Evolutionary conservation across 2,797 vertebrate genomes (phyloP), one percentile per base, ranked within the genome.

Genomic region (Tiaroga cobitis): DNA sequence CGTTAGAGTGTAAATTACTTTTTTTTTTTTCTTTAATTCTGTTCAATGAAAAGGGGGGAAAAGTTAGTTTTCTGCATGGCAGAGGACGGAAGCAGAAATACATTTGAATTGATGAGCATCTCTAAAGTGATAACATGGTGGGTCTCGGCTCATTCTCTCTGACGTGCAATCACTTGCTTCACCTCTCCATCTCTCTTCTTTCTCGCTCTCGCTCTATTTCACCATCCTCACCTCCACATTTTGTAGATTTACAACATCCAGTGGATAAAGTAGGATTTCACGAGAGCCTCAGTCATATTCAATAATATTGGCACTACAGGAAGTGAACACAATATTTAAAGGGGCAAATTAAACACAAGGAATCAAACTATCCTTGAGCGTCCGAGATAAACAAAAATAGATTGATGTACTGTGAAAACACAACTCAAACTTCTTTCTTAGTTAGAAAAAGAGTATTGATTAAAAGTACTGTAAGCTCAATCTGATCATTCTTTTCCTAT

Each of bases 101-200:
- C 90, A 90, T 93, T 91, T 90, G 91, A 94, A 93, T 88, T 92
- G 89, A 93, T 91, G 91, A 91, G 90, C 76, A 86, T 89, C 88
- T 89, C 88, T 82, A 90, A 92, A 89, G 89, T 92, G 82, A 87
- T 85, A 89, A 89, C 87, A 78, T 77, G 87, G 83, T 88, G 86
- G 88, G 84, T 86, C 88, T 88, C 82, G 70, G 67, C 86, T 84
- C 87, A 89, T 91, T 78, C 83, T 56, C 59, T 78, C 32, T 80
- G 72, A 81, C 46, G 29, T 63, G 69, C 24, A 77, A n/a, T 29
- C 16, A 67, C 56, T 83, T 39, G 72, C 49, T 69, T 49, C 83
- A 43, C 59, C 43, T 75, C 56, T 84, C 54, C 41, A 49, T 82
- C 74, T 83, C 75, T 65, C 8, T 10, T 82, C 46, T 70, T 46